Evolutionary conservation across 2,797 vertebrate genomes (phyloP).

Genomic region (Gadopsis bispinosus): DNA sequence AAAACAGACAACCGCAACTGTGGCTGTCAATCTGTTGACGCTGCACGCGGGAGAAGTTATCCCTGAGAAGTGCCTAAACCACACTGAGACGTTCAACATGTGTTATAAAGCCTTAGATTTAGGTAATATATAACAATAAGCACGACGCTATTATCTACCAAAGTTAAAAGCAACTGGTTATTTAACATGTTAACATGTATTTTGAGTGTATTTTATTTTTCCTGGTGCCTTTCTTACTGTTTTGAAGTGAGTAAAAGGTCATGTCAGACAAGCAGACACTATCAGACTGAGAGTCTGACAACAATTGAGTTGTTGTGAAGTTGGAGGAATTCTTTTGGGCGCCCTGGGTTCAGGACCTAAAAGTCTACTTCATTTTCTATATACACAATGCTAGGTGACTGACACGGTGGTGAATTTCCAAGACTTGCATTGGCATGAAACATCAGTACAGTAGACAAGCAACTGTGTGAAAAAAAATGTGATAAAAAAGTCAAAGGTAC

Average conservation of each 20-base stretch:
- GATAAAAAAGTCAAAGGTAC: background rate
- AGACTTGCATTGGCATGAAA: slow-evolving; percentile 7
- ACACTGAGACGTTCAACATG: too few species aligned
- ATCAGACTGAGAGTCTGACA: background rate
- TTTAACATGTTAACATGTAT: background rate
- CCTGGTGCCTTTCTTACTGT: background rate
- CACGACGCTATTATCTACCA: background rate
- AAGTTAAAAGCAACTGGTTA: background rate
- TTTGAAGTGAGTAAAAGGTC: background rate
- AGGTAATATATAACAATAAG: too few species aligned
- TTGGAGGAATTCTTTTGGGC: background rate
- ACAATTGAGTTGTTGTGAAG: background rate
- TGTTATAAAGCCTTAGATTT: too few species aligned
- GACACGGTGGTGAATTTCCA: background rate
- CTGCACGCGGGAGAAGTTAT: too few species aligned
- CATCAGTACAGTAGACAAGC: background rate
- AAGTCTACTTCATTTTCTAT: background rate
- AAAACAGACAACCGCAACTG: too few species aligned
- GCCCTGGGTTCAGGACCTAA: background rate
- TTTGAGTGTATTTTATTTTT: too few species aligned
- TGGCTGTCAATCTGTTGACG: too few species aligned
- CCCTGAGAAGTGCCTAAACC: too few species aligned
- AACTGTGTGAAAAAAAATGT: background rate
- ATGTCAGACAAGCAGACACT: background rate
- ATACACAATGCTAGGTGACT: background rate